Evolutionary conservation across 2,888 invertebrate species (phyloP).

Genomic region (Coecobrya sp.): DNA sequence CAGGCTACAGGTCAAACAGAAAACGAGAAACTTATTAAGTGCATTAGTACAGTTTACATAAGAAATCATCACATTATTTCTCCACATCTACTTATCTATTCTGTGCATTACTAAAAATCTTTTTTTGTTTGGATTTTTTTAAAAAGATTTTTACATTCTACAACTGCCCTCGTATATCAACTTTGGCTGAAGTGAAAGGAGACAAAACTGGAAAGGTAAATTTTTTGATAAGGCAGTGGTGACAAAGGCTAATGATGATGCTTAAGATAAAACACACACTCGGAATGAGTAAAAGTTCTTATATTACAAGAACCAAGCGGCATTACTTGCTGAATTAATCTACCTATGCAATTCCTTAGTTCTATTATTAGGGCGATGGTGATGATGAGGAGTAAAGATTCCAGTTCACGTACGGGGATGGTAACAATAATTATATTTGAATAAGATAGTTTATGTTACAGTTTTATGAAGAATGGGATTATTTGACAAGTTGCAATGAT

Average conservation of each 20-base stretch:
- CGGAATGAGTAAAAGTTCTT: neutral
- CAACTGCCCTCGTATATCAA: conserved; percentile 73
- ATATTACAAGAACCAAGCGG: conserved; percentile 13
- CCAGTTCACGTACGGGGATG: conserved; percentile 55
- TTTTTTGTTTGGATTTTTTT: neutral
- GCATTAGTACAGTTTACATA: conserved; percentile 60
- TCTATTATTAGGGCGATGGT: neutral
- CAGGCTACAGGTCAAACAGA: conserved; percentile 25
- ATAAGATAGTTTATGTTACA: conserved; percentile 63
- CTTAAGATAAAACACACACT: conserved; percentile 65
- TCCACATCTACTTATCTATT: neutral
- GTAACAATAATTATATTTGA: conserved; percentile 38
- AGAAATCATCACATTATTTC: conserved; percentile 68
- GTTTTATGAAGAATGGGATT: conserved; percentile 73
- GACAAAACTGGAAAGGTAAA: conserved; percentile 44
- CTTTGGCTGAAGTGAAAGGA: conserved; percentile 63
- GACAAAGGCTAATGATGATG: conserved; percentile 69
- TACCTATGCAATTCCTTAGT: neutral
- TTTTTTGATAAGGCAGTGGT: conserved; percentile 59
- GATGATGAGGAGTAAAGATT: conserved; percentile 59
- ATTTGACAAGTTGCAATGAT: conserved; percentile 74
- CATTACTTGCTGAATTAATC: conserved; percentile 56
- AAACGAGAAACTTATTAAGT: conserved; percentile 43
- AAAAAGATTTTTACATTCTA: neutral
- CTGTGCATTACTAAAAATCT: conserved; percentile 3